A percentile compares a stretch with the other conserved stretches of the same genome.
phyloP scores from a whole-genome alignment of 2,888 invertebrate species.

The Clusia tigrina region DNA sequence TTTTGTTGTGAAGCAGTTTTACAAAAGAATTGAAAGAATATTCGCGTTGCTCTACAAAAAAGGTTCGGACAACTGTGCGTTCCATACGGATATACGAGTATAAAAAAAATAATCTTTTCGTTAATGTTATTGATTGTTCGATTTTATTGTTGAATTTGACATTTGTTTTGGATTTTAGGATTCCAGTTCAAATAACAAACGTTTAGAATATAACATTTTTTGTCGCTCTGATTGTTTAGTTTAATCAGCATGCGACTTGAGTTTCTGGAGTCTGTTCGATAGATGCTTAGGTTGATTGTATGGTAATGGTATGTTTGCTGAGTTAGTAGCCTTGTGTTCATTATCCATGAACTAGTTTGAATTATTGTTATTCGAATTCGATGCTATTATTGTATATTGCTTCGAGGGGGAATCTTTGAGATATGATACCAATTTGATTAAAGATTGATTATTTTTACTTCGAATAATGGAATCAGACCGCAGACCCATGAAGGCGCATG shows the following conservation, averaged over 20 bases:
- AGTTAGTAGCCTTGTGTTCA: neutral
- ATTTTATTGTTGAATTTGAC: neutral
- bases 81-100: neutral
- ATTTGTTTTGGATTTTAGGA: constrained; percentile 4
- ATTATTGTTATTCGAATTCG: neutral
- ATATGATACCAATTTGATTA: neutral
- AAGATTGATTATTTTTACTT: constrained; percentile 8
- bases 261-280: too few relatives aligned
- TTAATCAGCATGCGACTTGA: neutral
- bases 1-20: constrained; percentile 2
- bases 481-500: too few relatives aligned
- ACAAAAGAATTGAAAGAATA: neutral
- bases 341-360: constrained; percentile 10
- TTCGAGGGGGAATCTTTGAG: neutral
- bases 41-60: neutral
- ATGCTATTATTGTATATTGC: neutral
- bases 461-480: neutral
- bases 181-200: constrained; percentile 1
- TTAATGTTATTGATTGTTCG: too few relatives aligned
- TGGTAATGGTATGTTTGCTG: neutral
- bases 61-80: constrained; percentile 1
- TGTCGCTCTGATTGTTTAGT: neutral
- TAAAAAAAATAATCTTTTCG: too few relatives aligned
- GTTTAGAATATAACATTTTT: neutral
- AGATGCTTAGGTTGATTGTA: too few relatives aligned